Evolutionary conservation across 2,113 vertebrate genomes (phyloP), one percentile per base, ranked within the genome.

Genomic region (Gymnorhina tibicen): DNA sequence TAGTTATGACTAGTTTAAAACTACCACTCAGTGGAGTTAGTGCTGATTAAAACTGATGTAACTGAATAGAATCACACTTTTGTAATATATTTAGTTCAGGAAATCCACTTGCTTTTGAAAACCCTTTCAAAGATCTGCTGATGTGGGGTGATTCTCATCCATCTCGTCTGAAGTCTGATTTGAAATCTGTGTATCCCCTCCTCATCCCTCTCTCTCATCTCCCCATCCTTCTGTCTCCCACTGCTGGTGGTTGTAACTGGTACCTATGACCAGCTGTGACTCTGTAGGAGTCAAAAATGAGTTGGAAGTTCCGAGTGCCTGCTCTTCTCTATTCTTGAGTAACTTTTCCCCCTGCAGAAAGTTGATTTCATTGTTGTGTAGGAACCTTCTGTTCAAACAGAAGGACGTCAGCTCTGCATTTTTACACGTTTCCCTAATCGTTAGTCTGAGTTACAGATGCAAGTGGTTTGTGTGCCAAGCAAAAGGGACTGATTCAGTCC

Each of bases 351-450:
- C 7, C 50, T 63, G 41, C 20, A 76, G 89, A 75, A 95, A 94
- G 39, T 63, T 82, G 79, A 21, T 80, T 93, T 88, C 83, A 83
- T 90, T 95, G 90, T 89, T 78, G 50, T 72, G 64, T 35, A 42
- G 88, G 91, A 93, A 63, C 59, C 55, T 91, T 91, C 85, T 94
- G 88, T 83, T 94, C 33, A 59, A 93, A 70, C 85, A 91, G 88
- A 92, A 95, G 80, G 76, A 39, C 0, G 3, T 92, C 75, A 70
- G 73, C 52, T 86, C 88, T 92, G 70, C 72, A 60, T 88, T 92
- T 80, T 92, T 88, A 91, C 60, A 78, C 73, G 70, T 89, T 42
- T 70, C 47, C 72, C 55, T 74, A 44, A 60, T 72, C 3, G 1
- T 82, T 91, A 89, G 66, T 85, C 64, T 69, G 60, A 92, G 84